A percentile compares a stretch with the other conserved stretches of the same genome.
Conservation (phyloP, 2,888 invertebrate genomes). For the Pammene aurita region DNA sequence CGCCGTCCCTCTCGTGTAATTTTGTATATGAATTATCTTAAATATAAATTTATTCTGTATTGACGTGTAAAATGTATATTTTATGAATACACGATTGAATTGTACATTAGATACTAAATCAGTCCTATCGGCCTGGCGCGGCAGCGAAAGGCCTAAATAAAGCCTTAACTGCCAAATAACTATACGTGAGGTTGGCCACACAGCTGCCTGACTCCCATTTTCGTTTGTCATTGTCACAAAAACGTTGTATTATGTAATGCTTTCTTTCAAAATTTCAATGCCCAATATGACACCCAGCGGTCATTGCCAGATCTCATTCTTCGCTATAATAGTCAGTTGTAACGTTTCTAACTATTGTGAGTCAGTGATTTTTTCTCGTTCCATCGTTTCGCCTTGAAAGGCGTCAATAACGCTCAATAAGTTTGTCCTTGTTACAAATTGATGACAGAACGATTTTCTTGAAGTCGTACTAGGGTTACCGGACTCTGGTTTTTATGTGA, state of each 20-base stretch:
- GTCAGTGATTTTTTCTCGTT: conserved; percentile 8
- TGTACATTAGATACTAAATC: too few relatives aligned
- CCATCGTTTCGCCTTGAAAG: conserved; percentile 12
- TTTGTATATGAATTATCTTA: too few relatives aligned
- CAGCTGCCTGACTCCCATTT: neutral
- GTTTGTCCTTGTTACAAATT: conserved; percentile 40
- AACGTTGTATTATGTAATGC: neutral
- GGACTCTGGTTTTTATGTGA: neutral
- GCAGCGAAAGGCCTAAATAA: too few relatives aligned
- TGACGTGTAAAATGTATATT: too few relatives aligned
- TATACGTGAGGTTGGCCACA: too few relatives aligned
- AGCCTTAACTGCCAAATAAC: too few relatives aligned
- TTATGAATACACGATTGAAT: too few relatives aligned
- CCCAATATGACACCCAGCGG: neutral
- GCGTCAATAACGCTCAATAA: conserved; percentile 38
- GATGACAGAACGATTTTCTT: conserved; percentile 43
- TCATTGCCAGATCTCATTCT: conserved; percentile 9
- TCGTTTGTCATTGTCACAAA: too few relatives aligned
- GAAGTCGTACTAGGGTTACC: conserved; percentile 24
- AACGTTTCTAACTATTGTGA: conserved; percentile 14
- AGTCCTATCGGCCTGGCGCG: too few relatives aligned
- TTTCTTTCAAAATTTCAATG: neutral
- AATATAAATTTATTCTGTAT: too few relatives aligned
- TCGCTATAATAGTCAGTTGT: conserved; percentile 3
- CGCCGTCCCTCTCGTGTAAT: too few relatives aligned